phyloP scores from a whole-genome alignment of 92 coral and sea anemone species.

The Phenganax stokvisi region DNA sequence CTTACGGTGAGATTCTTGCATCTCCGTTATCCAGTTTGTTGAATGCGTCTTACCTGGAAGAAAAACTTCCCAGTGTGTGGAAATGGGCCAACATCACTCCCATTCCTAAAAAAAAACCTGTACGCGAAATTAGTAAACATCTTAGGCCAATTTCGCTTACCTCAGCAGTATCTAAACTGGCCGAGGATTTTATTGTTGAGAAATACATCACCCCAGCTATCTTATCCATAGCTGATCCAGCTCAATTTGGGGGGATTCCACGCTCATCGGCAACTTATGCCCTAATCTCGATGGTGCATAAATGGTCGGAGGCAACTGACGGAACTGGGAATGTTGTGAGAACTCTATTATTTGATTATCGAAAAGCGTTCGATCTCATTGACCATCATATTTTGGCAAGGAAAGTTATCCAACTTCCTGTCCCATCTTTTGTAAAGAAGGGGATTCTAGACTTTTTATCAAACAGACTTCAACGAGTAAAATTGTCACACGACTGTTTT shows the following conservation, averaged over 20 bases:
- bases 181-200: not conserved
- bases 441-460: slow-evolving; percentile 14
- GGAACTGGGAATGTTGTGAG: not conserved
- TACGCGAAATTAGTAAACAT: not conserved
- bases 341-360: not conserved
- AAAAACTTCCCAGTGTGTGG: slow-evolving; percentile 1
- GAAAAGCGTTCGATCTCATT: not conserved
- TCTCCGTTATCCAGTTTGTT: slow-evolving; percentile 21
- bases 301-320: not conserved
- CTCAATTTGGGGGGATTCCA: not conserved
- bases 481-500: not conserved
- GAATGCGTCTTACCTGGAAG: slow-evolving; percentile 10
- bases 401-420: not conserved
- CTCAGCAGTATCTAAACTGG: not conserved
- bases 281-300: not conserved
- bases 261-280: slow-evolving; percentile 1
- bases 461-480: slow-evolving; percentile 27
- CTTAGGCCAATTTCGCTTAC: slow-evolving; percentile 9
- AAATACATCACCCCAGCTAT: not conserved
- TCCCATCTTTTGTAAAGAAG: slow-evolving; percentile 29
- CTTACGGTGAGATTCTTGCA: slow-evolving; percentile 34
- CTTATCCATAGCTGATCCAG: not conserved
- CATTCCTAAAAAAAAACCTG: not conserved
- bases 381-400: not conserved
- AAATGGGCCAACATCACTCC: not conserved